Evolutionary conservation across 2,888 invertebrate species (phyloP).

Genomic region (Heliconius cydno): DNA sequence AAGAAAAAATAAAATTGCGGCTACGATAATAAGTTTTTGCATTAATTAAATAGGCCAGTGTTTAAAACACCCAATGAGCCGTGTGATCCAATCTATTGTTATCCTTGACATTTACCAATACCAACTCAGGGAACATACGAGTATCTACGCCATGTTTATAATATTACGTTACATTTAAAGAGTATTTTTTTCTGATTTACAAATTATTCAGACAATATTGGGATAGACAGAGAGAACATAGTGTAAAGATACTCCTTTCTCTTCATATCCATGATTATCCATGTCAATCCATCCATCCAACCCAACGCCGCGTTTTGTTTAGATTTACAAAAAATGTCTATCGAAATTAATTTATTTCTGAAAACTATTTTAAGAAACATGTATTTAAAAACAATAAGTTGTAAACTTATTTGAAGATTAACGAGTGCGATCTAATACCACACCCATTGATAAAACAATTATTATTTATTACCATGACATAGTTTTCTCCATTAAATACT

Average conservation of each 20-base stretch:
- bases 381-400: background rate
- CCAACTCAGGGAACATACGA: background rate
- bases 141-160: background rate
- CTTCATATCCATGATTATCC: background rate
- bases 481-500: conserved; percentile 15
- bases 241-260: background rate
- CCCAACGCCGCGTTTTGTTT: background rate
- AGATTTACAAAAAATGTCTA: too few relatives aligned
- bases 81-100: conserved; percentile 17
- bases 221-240: background rate
- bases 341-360: background rate
- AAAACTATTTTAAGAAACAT: background rate
- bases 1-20: background rate
- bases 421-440: background rate
- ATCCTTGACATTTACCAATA: conserved; percentile 19
- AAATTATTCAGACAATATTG: background rate
- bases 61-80: conserved; percentile 7
- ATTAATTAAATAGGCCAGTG: conserved; percentile 9
- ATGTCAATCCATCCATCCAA: background rate
- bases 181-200: background rate
- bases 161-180: background rate
- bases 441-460: background rate
- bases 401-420: background rate
- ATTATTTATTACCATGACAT: background rate
- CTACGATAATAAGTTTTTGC: background rate